Evolutionary conservation across 2,113 vertebrate species (phyloP).

Genomic region (Microcebus tavaratra): DNA sequence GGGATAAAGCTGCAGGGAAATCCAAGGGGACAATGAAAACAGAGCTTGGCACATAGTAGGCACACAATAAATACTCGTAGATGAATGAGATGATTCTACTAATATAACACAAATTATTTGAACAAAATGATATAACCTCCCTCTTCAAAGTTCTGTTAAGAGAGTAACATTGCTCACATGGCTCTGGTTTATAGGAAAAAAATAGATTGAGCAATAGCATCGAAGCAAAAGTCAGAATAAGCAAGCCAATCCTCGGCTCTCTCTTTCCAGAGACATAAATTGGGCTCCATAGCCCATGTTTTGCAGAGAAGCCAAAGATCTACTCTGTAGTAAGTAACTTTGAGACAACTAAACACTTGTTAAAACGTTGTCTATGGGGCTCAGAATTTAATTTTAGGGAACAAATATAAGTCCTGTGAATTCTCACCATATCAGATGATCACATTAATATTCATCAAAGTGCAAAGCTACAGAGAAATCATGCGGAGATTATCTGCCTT

Average conservation of each 20-base stretch:
- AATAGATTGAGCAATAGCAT: rapidly evolving
- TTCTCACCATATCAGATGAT: background rate
- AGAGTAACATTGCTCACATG: background rate
- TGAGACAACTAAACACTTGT: background rate
- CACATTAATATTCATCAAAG: background rate
- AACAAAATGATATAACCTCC: background rate
- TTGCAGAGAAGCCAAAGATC: background rate
- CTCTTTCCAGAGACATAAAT: background rate
- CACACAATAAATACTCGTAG: background rate
- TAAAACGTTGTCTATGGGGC: background rate
- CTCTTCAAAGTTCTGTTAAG: background rate
- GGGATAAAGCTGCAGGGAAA: background rate
- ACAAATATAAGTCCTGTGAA: background rate
- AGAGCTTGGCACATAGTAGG: background rate
- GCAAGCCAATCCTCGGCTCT: background rate
- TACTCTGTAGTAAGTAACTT: background rate
- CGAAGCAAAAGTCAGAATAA: background rate
- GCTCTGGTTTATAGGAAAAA: background rate
- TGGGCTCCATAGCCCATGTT: background rate
- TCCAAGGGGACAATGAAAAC: background rate
- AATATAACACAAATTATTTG: background rate
- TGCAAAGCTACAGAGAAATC: background rate
- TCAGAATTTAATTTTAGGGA: conserved; percentile 12
- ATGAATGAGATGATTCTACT: background rate
- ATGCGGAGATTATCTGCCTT: background rate